Conservation (phyloP, 2,113 vertebrate species). For the Spermophilus dauricus region DNA sequence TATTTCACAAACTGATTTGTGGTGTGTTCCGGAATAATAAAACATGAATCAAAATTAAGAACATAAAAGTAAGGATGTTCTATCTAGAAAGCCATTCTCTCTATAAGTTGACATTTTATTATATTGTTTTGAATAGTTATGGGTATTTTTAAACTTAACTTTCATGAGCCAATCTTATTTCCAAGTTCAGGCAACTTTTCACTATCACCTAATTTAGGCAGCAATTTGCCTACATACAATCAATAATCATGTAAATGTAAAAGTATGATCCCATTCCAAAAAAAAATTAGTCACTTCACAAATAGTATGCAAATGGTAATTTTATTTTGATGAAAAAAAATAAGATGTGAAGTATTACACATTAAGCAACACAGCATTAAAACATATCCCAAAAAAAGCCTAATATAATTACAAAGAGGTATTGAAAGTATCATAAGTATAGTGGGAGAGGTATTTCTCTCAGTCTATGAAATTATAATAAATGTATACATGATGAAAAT, state of each 20-base stretch:
- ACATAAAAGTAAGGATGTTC: neutral
- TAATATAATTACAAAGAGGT: neutral
- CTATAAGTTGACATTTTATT: neutral
- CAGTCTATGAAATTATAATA: neutral
- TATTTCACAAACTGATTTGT: neutral
- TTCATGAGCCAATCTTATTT: neutral
- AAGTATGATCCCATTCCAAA: neutral
- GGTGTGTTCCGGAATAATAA: neutral
- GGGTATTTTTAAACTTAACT: neutral
- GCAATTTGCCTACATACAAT: neutral
- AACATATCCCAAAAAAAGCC: slow-evolving; percentile 14
- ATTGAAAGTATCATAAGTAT: neutral
- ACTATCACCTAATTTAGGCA: neutral
- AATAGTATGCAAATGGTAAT: neutral
- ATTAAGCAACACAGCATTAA: slow-evolving; percentile 11
- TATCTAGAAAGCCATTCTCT: neutral
- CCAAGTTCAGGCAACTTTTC: neutral
- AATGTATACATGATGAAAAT: neutral
- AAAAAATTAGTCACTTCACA: neutral
- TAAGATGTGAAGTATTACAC: neutral
- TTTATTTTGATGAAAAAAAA: slow-evolving; percentile 22
- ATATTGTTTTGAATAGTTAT: neutral
- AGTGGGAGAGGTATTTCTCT: neutral
- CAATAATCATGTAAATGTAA: neutral
- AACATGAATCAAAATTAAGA: slow-evolving; percentile 22